Conservation (phyloP, 2,797 vertebrate genomes). For the Podarcis siculus region DNA sequence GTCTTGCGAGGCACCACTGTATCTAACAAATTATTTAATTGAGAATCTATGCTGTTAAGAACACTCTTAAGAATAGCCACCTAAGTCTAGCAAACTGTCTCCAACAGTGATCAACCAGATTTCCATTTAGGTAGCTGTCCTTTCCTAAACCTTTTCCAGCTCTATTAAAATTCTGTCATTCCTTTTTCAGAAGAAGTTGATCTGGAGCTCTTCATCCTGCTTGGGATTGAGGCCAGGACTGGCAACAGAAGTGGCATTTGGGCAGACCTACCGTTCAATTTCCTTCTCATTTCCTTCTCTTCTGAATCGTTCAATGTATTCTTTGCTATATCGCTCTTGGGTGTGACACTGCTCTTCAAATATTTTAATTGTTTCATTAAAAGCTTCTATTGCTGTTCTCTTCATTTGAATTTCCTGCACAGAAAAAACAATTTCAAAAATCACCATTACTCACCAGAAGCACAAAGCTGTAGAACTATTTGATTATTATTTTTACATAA, state of each 20-base stretch:
- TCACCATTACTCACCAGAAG: constrained; percentile 35
- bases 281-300: constrained; percentile 88
- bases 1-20: too few species aligned
- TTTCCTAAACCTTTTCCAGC: neutral
- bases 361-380: constrained; percentile 98
- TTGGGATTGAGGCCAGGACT: neutral
- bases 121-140: too few species aligned
- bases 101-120: neutral
- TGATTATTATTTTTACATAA: neutral
- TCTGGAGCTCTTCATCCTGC: neutral
- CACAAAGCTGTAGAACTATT: constrained; percentile 1
- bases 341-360: constrained; percentile 97
- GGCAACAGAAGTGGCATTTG: neutral
- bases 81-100: neutral
- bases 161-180: neutral
- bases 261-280: constrained; percentile 85
- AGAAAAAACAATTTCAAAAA: constrained; percentile 34
- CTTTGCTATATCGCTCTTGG: constrained; percentile 91
- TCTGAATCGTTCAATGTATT: constrained; percentile 87
- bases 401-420: constrained; percentile 98
- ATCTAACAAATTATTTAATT: neutral
- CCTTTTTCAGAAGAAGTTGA: neutral
- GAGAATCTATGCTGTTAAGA: neutral
- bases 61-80: neutral
- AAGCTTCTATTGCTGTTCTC: constrained; percentile 95